A percentile compares a stretch with the other conserved stretches of the same genome.
Evolutionary conservation across 92 coral and sea anemone species (phyloP).

Genomic region (Chrysogorgia sp.): DNA sequence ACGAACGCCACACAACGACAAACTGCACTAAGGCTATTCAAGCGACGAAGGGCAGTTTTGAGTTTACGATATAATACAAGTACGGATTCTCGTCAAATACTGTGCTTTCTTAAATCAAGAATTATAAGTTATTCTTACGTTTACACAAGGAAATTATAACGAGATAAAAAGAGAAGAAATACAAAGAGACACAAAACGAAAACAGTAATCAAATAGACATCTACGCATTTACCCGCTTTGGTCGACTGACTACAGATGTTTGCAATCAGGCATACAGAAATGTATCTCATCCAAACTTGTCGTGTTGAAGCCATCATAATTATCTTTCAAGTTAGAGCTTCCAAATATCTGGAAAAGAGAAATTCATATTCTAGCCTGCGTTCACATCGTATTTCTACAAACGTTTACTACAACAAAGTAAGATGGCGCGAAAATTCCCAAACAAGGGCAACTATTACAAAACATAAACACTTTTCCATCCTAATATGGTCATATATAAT

Average conservation of each 20-base stretch:
- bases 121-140: background rate
- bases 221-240: slow-evolving; percentile 31
- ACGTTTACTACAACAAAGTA: background rate
- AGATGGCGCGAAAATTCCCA: slow-evolving; percentile 30
- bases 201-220: slow-evolving; percentile 9
- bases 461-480: slow-evolving; percentile 29
- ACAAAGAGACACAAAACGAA: background rate
- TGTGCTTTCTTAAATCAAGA: background rate
- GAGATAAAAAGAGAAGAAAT: background rate
- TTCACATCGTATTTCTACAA: background rate
- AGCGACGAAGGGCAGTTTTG: too few species aligned
- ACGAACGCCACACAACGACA: background rate
- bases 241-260: slow-evolving; percentile 20
- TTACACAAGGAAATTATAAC: background rate
- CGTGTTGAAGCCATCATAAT: background rate
- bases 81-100: background rate
- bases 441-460: background rate
- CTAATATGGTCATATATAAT: slow-evolving; percentile 20
- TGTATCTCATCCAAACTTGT: background rate
- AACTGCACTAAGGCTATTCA: too few species aligned
- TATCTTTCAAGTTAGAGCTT: background rate
- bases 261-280: background rate
- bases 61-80: background rate
- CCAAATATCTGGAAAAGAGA: background rate
- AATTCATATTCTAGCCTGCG: background rate